These are phyloP conservation scores for Sanderia malayensis DNA, from an alignment of 30 jellyfish, hydroid and myxozoan species.

Conservation along the genomic window DNA sequence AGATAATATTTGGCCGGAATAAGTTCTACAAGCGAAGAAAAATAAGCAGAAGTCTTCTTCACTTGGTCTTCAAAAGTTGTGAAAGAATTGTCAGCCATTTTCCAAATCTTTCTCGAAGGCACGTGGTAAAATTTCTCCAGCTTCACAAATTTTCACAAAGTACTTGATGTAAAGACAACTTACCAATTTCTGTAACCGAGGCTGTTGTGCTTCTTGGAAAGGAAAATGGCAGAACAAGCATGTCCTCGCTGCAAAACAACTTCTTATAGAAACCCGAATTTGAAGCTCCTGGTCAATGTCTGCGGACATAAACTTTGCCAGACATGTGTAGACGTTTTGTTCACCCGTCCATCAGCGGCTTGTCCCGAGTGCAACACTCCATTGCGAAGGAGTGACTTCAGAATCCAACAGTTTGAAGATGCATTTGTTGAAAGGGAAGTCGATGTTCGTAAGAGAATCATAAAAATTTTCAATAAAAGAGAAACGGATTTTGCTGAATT, in stretches of 20 bases:
- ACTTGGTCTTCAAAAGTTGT: not conserved
- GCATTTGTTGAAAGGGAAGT: conserved; percentile 90
- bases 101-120: too few species aligned
- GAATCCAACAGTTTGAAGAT: conserved; percentile 90
- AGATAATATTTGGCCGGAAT: conserved; percentile 86
- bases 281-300: conserved; percentile 81
- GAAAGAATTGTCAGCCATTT: conserved; percentile 71
- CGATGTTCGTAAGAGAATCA: conserved; percentile 77
- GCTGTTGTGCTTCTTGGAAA: conserved; percentile 1
- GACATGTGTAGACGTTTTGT: conserved; percentile 96
- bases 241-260: conserved; percentile 97
- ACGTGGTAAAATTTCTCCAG: too few species aligned
- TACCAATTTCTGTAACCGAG: conserved; percentile 17
- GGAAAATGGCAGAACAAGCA: conserved; percentile 80
- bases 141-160: not conserved
- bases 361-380: conserved; percentile 95
- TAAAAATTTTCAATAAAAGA: conserved; percentile 76
- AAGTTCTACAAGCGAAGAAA: conserved; percentile 69
- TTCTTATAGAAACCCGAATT: conserved; percentile 78
- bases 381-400: conserved; percentile 88
- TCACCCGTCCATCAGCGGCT: conserved; percentile 97
- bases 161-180: not conserved
- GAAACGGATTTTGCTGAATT: conserved; percentile 68
- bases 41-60: conserved; percentile 68
- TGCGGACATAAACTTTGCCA: conserved; percentile 98